Percentiles rank a stretch among this genome's conserved stretches.
phyloP scores from a whole-genome alignment of 2,888 invertebrate species.

The Exocentrus adspersus region DNA sequence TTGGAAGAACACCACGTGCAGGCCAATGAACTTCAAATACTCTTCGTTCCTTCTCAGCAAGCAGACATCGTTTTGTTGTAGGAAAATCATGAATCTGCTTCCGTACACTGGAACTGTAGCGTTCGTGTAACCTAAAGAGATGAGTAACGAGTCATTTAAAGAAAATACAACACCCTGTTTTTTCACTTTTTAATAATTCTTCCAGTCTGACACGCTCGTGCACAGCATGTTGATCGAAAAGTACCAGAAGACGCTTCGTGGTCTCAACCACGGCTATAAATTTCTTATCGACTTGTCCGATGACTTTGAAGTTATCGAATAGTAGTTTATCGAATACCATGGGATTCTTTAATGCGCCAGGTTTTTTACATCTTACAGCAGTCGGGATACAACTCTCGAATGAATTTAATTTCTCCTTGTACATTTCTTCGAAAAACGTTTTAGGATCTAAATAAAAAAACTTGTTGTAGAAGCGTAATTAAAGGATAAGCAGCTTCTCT shows the following conservation, averaged over 20 bases:
- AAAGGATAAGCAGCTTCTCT: not conserved
- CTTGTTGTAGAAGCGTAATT: not conserved
- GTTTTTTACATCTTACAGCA: constrained; percentile 32
- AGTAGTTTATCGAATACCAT: constrained; percentile 64
- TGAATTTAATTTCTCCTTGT: constrained; percentile 54
- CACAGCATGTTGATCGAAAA: constrained; percentile 90
- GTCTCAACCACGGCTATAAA: constrained; percentile 70
- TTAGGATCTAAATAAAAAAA: constrained; percentile 52
- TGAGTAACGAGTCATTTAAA: no score
- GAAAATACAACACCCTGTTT: no score
- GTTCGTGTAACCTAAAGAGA: constrained; percentile 47
- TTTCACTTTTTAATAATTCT: constrained; percentile 69
- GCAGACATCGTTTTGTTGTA: constrained; percentile 64
- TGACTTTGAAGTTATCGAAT: constrained; percentile 64
- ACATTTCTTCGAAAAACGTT: constrained; percentile 57
- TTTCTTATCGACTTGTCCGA: constrained; percentile 81
- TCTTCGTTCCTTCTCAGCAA: constrained; percentile 67
- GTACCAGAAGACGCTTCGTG: constrained; percentile 66
- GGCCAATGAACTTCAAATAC: constrained; percentile 70
- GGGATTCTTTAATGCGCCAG: constrained; percentile 22
- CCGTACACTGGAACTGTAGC: constrained; percentile 36
- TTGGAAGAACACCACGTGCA: constrained; percentile 64
- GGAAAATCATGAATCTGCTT: constrained; percentile 46
- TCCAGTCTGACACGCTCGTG: constrained; percentile 86
- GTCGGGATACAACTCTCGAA: constrained; percentile 52